Evolutionary conservation across 2,113 vertebrate genomes (phyloP).

Genomic region (Rhombomys opimus): DNA sequence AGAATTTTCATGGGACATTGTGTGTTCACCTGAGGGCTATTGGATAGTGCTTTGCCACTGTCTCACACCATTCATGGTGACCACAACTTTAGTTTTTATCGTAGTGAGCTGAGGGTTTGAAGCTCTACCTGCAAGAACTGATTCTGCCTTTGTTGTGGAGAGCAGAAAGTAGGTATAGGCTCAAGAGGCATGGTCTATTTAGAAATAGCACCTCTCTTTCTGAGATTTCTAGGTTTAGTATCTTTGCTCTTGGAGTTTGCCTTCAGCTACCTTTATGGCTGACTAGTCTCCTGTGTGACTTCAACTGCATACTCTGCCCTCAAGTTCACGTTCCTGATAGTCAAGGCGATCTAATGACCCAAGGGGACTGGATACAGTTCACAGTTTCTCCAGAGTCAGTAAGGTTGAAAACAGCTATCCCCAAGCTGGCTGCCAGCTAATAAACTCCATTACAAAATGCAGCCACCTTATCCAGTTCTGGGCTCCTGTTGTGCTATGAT

Average conservation of each 20-base stretch:
- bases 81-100: background rate
- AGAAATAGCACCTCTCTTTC: background rate
- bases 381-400: background rate
- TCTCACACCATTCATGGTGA: background rate
- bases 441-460: background rate
- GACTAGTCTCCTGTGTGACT: background rate
- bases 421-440: rapidly evolving
- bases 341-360: background rate
- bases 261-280: background rate
- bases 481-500: background rate
- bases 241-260: background rate
- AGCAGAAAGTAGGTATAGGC: background rate
- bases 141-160: background rate
- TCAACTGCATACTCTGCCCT: background rate
- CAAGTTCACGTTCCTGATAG: background rate
- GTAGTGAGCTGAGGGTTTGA: background rate
- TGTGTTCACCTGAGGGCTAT: background rate
- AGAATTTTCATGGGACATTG: background rate
- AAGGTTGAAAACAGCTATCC: background rate
- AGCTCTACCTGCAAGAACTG: background rate
- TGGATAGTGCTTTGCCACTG: background rate
- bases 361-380: background rate
- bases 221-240: background rate
- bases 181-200: background rate
- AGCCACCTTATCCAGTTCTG: background rate